A percentile compares a stretch with the other conserved stretches of the same genome.
Evolutionary conservation across 2,888 invertebrate genomes (phyloP).

Genomic region (Vanessa cardui): DNA sequence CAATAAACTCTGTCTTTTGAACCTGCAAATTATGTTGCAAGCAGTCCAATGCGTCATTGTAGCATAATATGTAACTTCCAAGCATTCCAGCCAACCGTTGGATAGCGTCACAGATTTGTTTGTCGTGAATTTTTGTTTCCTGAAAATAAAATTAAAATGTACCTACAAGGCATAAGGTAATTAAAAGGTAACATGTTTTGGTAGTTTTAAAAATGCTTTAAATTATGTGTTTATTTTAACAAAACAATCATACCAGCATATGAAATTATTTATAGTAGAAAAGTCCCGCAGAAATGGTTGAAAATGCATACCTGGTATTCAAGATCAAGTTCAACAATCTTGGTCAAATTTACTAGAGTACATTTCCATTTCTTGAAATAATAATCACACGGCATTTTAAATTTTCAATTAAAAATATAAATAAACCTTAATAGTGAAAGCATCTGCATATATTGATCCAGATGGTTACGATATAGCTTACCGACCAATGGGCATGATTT

Average conservation of each 20-base stretch:
- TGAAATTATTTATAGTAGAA: background rate
- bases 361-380: slow-evolving; percentile 64
- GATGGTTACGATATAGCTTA: slow-evolving; percentile 5
- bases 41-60: slow-evolving; percentile 60
- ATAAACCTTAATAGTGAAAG: background rate
- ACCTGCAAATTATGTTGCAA: slow-evolving; percentile 62
- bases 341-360: slow-evolving; percentile 48
- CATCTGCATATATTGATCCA: background rate
- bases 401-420: background rate
- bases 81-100: slow-evolving; percentile 54
- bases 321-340: slow-evolving; percentile 51
- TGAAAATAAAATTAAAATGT: slow-evolving; percentile 39
- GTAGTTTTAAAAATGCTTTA: too few species aligned
- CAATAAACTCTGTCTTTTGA: slow-evolving; percentile 59
- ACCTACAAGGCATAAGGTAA: too few species aligned
- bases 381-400: slow-evolving; percentile 50
- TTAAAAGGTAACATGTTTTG: background rate
- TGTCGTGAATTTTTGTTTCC: slow-evolving; percentile 57
- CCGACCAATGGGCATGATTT: background rate
- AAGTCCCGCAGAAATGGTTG: background rate
- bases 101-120: slow-evolving; percentile 54
- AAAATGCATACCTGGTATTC: slow-evolving; percentile 57
- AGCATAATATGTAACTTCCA: slow-evolving; percentile 56
- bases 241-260: too few species aligned
- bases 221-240: too few species aligned